phyloP scores from a whole-genome alignment of 2,797 vertebrate species.

The Austrolebias charrua region DNA sequence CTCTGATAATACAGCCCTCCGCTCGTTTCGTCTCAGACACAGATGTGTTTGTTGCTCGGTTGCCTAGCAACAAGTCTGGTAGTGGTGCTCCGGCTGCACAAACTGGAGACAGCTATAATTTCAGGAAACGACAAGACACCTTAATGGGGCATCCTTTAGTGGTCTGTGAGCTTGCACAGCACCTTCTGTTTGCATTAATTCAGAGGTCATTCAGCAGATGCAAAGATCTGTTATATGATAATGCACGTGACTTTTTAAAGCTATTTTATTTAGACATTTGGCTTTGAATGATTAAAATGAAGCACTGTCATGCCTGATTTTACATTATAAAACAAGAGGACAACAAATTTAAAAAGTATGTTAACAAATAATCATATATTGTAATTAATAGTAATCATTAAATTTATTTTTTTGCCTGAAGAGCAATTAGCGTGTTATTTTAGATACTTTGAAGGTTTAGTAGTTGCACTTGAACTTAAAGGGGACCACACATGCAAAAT shows the following conservation, averaged over 20 bases:
- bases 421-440: too few species aligned
- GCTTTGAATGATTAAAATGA: not conserved
- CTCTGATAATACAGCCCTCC: slow-evolving; percentile 15
- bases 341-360: too few species aligned
- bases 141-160: not conserved
- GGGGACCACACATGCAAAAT: too few species aligned
- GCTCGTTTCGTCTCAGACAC: slow-evolving; percentile 21
- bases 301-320: too few species aligned
- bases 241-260: not conserved
- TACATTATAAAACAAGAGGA: too few species aligned
- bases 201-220: not conserved
- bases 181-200: not conserved
- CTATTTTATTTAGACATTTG: not conserved
- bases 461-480: too few species aligned
- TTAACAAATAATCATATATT: too few species aligned
- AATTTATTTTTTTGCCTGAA: too few species aligned
- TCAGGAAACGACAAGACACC: slow-evolving; percentile 15
- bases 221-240: slow-evolving; percentile 3
- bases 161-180: not conserved
- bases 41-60: slow-evolving; percentile 61
- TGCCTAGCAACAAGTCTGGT: slow-evolving; percentile 55
- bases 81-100: slow-evolving; percentile 28
- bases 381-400: too few species aligned
- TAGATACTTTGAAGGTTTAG: too few species aligned
- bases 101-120: slow-evolving; percentile 22